Percentiles rank a stretch among this genome's conserved stretches.
Conservation (phyloP, 2,113 vertebrate species). For the Paedocypris sp. region DNA sequence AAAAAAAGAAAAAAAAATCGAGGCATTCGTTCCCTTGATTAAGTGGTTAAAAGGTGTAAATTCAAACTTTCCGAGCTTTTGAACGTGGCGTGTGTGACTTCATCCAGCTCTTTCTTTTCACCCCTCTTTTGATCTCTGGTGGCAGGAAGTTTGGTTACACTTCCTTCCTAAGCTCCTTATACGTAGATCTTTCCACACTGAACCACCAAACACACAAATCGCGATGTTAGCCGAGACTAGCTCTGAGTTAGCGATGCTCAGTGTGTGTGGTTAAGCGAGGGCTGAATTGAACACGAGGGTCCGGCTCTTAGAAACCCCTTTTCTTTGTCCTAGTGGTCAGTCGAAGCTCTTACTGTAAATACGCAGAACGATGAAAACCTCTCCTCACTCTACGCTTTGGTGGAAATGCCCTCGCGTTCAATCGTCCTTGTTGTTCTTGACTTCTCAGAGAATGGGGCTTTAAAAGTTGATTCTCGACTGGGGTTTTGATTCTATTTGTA, state of each 20-base stretch:
- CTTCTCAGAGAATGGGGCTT: slow-evolving; percentile 26
- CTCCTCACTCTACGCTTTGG: slow-evolving; percentile 15
- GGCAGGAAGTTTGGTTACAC: background rate
- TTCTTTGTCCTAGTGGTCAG: slow-evolving; percentile 13
- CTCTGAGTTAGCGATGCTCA: background rate
- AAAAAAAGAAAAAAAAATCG: too few species aligned
- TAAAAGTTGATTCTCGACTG: slow-evolving; percentile 36
- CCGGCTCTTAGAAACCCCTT: background rate
- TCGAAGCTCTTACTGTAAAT: slow-evolving; percentile 11
- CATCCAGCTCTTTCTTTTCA: background rate
- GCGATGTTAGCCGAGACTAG: background rate
- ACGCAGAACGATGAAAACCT: background rate
- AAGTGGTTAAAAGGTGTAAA: background rate
- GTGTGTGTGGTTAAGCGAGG: slow-evolving; percentile 1
- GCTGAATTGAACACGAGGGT: background rate
- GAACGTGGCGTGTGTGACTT: background rate
- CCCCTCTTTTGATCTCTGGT: background rate
- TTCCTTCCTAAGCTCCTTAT: too few species aligned
- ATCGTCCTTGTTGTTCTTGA: slow-evolving; percentile 12
- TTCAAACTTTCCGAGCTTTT: background rate
- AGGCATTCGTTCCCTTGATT: background rate
- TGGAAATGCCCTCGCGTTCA: slow-evolving; percentile 24
- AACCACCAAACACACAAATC: slow-evolving; percentile 5
- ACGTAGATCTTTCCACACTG: too few species aligned
- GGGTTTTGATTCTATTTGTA: slow-evolving; percentile 82